Evolutionary conservation across 1,140 invertebrate genomes (phyloP), one percentile per base, ranked within the genome.

Genomic region (Ladona fulva): DNA sequence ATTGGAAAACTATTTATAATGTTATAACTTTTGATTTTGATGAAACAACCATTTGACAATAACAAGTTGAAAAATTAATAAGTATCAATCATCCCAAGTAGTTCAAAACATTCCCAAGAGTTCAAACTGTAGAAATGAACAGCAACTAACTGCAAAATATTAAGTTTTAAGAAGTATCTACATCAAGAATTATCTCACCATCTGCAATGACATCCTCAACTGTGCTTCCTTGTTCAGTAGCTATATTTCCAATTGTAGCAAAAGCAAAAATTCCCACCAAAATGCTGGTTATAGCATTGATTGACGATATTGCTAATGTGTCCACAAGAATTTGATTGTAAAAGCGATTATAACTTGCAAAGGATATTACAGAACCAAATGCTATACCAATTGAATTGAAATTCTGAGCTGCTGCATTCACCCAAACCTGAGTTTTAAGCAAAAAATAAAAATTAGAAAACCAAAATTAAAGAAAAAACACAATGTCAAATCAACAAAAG

Each of bases 311-410:
- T 0, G 94, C 90, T 24, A 96, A 81, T 0, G 94, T 94, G 82
- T 97, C 94, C 77, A 94, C 90, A 24, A 97, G 86, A 79, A 97
- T 93, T 81, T 94, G 95, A 83, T 97, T 97, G 82, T 94, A 92
- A 83, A 96, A 95, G 83, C 92, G 92, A 85, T 97, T 97, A 86
- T 97, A 97, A 82, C 94, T 96, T n/a, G 95, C 93, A 84, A 97
- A 97, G 82, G 94, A 95, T 82, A 97, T 96, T 88, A 97, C 94
- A 6, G 94, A 95, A 24, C 96, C 96, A 82, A 96, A 95, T 0
- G 94, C 94, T 42, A 96, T 94, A 77, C 95, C 94, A 78, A 97
- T 91, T 0, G 95, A 96, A 86, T 96, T 96, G 84, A 97, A 96
- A 80, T 95, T 95, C 86, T 97, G 95, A 10, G 93, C 94, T 10